Percentiles rank a stretch among this genome's conserved stretches.
These are phyloP conservation scores for Anguilla rostrata DNA, from an alignment of 2,113 vertebrate species.

Conservation along the genomic window DNA sequence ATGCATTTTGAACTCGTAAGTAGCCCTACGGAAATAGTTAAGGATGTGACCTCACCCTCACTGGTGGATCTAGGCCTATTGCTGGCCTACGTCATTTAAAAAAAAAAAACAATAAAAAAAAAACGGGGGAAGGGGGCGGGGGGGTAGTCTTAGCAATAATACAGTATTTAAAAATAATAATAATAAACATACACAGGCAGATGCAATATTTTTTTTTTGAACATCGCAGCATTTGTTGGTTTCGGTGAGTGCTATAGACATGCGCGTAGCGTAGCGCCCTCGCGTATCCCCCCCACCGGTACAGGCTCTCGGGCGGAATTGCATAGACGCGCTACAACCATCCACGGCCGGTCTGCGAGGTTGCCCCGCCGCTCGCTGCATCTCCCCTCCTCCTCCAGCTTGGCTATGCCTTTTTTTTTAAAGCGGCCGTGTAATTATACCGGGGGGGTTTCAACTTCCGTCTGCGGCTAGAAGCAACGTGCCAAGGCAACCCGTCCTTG, in stretches of 20 bases:
- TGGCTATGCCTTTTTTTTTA: conserved; percentile 47
- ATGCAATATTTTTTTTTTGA: background rate
- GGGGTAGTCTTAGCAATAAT: background rate
- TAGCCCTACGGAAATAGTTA: background rate
- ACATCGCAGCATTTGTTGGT: background rate
- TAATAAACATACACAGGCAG: background rate
- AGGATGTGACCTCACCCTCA: conserved; percentile 3
- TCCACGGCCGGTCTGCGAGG: background rate
- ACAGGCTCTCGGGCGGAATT: conserved; percentile 51
- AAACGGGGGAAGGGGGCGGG: conserved; percentile 51
- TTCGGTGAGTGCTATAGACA: background rate
- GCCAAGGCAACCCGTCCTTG: conserved; percentile 63
- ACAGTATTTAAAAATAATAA: background rate
- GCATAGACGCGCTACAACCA: conserved; percentile 57
- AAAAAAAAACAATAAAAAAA: too few species aligned
- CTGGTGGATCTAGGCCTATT: conserved; percentile 65
- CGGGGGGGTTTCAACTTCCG: conserved; percentile 35
- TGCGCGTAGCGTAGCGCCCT: conserved; percentile 10
- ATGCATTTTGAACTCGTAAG: background rate
- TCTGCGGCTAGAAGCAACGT: conserved; percentile 34
- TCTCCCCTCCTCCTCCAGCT: conserved; percentile 23
- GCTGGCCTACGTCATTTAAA: conserved; percentile 51
- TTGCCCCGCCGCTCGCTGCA: background rate
- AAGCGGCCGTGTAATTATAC: conserved; percentile 59
- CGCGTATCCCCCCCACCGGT: conserved; percentile 6